Percentiles rank a stretch among this genome's conserved stretches.
Evolutionary conservation across 2,888 invertebrate genomes (phyloP).

Genomic region (Encarsia formosa): DNA sequence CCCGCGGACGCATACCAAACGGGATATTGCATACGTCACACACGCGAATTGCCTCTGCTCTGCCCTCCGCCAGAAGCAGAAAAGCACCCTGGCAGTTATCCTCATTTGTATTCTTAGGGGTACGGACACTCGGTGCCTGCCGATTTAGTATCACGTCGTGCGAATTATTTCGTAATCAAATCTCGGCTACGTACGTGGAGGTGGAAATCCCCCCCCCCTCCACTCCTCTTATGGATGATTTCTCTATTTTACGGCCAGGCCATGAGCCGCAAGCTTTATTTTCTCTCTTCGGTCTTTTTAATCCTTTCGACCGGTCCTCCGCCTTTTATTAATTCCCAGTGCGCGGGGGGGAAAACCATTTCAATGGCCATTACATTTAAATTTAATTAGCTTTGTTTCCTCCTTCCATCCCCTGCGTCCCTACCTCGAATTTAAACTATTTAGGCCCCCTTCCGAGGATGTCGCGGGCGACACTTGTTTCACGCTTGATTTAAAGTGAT

Average conservation of each 20-base stretch:
- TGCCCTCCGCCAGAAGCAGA: too few relatives aligned
- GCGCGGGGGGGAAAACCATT: conserved; percentile 13
- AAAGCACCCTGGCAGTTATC: conserved; percentile 46
- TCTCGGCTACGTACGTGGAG: conserved; percentile 33
- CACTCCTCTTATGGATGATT: conserved; percentile 41
- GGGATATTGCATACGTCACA: conserved; percentile 10
- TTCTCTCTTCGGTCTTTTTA: too few relatives aligned
- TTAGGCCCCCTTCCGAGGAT: too few relatives aligned
- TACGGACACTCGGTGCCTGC: conserved; percentile 36
- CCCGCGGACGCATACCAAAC: too few relatives aligned
- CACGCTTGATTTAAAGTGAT: too few relatives aligned
- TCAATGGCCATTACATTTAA: conserved; percentile 17
- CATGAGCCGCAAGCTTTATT: conserved; percentile 35
- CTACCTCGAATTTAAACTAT: too few relatives aligned
- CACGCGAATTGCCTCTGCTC: neutral
- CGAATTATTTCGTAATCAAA: conserved; percentile 53
- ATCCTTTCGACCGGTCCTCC: conserved; percentile 22
- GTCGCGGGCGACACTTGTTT: too few relatives aligned
- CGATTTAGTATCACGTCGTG: conserved; percentile 50
- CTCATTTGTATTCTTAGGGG: conserved; percentile 52
- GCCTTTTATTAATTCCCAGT: conserved; percentile 21
- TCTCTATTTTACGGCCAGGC: conserved; percentile 47
- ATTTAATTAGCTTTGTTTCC: too few relatives aligned
- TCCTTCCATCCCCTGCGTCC: too few relatives aligned
- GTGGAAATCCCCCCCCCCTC: neutral